These are phyloP conservation scores for Valencia hispanica DNA, from an alignment of 2,797 vertebrate genomes.

Conservation along the genomic window DNA sequence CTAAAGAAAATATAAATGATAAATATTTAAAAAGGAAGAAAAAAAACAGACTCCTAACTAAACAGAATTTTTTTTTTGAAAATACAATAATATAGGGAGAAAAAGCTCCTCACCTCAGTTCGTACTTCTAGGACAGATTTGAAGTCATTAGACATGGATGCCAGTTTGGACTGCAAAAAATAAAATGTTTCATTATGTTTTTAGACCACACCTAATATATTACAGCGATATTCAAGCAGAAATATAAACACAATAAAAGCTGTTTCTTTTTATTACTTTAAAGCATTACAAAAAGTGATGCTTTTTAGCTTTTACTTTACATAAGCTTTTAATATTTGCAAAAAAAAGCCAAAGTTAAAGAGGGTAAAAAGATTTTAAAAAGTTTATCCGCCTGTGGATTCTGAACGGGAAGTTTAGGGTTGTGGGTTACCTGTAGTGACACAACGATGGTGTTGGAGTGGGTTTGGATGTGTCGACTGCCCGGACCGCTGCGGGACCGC, in stretches of 20 bases:
- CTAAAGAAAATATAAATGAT: conserved; percentile 62
- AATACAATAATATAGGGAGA: background rate
- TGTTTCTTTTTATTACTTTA: background rate
- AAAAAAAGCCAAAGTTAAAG: background rate
- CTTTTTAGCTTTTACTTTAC: background rate
- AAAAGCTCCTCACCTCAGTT: conserved; percentile 87
- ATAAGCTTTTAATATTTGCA: background rate
- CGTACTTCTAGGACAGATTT: conserved; percentile 95
- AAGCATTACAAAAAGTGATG: background rate
- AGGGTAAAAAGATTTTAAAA: background rate
- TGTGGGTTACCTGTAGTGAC: conserved; percentile 84
- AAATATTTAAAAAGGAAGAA: background rate
- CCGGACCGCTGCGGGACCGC: conserved; percentile 85
- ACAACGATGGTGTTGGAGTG: conserved; percentile 95
- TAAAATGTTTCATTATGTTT: background rate
- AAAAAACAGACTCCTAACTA: too few relatives aligned
- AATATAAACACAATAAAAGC: background rate
- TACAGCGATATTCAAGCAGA: background rate
- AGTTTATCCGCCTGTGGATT: background rate
- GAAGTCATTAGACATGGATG: conserved; percentile 96
- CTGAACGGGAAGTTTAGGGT: background rate
- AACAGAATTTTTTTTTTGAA: too few relatives aligned
- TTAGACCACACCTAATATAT: background rate
- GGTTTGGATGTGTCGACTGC: conserved; percentile 88
- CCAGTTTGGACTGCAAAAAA: conserved; percentile 88